Evolutionary conservation across 2,888 invertebrate genomes (phyloP), one percentile per base, ranked within the genome.

Genomic region (Mamestra brassicae): DNA sequence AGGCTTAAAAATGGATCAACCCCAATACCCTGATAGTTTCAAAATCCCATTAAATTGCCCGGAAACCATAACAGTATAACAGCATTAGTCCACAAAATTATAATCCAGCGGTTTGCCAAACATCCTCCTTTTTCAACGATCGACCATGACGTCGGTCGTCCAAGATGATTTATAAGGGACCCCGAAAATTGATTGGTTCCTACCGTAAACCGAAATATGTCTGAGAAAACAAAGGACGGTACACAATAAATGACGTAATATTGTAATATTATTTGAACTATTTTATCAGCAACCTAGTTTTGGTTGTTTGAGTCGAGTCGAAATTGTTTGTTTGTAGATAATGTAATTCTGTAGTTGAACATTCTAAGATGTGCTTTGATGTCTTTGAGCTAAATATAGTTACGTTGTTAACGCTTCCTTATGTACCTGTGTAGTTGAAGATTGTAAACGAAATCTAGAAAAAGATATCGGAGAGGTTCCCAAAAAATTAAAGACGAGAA

Each of bases 81-180:
- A 74, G 64, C 61, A 71, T 72, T 62, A 70, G 75, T 63, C 52
- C 52, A 83, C 71, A 84, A 88, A 89, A 90, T 90, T 87, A 90
- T 89, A 89, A 86, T 87, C 83, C 84, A 84, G 87, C 87, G 89
- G 87, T 90, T 91, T 89, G 89, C 90, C 87, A 85, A 90, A 90
- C 90, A 91, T 92, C 87, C 88, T 88, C 89, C 90, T 89, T 88
- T 83, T 85, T 74, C 80, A 80, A 81, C 85, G 88, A 89, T 90
- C 84, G 84, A 83, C 82, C 86, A 84, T 89, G 94, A 93, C 94
- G 92, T 91, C 26, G 45, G 80, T 38, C 60, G 38, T 36, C 89
- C 78, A 76, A 89, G 92, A 95, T 95, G 95, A 95, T 95, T 94
- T 95, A 95, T 95, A 93, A 89, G 94, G 91, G 91, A 90, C 87